These are phyloP conservation scores for Eulemur rufifrons DNA, from an alignment of 2,113 vertebrate genomes.

Conservation along the genomic window DNA sequence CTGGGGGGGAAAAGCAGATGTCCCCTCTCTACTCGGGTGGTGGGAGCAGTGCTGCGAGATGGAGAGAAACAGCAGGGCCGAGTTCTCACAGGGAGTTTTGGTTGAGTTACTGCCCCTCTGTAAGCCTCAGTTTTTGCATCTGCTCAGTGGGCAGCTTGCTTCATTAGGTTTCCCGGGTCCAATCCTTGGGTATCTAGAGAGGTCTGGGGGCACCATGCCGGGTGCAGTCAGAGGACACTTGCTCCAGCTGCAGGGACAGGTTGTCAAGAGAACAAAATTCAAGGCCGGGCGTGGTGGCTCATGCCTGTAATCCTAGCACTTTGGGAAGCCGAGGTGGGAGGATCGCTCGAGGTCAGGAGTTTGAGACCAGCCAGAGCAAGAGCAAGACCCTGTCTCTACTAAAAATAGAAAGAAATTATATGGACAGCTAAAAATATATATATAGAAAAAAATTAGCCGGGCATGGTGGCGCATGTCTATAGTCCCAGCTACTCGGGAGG, in stretches of 20 bases:
- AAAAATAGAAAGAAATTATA: too few relatives aligned
- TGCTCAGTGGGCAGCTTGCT: not conserved
- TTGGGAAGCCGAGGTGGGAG: too few relatives aligned
- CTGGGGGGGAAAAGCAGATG: not conserved
- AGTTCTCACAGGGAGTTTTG: not conserved
- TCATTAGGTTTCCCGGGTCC: not conserved
- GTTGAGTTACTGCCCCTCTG: not conserved
- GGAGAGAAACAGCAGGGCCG: not conserved
- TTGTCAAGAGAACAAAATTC: not conserved
- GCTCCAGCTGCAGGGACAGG: not conserved
- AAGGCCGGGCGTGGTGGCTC: too few relatives aligned
- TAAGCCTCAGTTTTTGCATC: not conserved
- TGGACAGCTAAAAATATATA: too few relatives aligned
- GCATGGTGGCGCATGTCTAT: too few relatives aligned
- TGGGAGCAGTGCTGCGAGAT: not conserved
- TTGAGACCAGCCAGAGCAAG: too few relatives aligned
- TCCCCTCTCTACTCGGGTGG: fast-evolving
- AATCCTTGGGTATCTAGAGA: not conserved
- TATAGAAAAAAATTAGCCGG: too few relatives aligned
- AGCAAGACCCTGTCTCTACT: too few relatives aligned
- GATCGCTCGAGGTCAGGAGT: too few relatives aligned
- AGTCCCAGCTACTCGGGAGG: too few relatives aligned
- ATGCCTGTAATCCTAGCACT: too few relatives aligned
- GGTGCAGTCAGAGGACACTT: not conserved
- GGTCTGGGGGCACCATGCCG: too few relatives aligned